Base-by-base conservation (phyloP, 2,113 vertebrate species). In the Cephalopholis sonnerati region DNA sequence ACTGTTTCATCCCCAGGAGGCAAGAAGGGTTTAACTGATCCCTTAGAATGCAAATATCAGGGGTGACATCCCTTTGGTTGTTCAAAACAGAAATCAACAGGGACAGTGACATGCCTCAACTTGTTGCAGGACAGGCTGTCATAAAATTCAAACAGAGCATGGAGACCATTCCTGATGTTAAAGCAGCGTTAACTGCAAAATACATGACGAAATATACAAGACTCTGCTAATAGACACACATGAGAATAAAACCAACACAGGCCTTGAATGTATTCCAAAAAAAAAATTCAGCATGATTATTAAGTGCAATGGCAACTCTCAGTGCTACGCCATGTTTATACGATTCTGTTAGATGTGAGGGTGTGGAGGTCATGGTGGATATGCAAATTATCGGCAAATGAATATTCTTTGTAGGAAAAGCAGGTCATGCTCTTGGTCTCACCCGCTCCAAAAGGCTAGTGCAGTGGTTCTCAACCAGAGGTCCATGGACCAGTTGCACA, bases 11-110 rank as follows among this genome's bases (percentile, higher is more conserved):
- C 81, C 85, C 90, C 85, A 86, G 75, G 83, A 74, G 85, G 87
- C 73, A 67, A 72, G 36, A 72, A 20, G 44, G 20, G 48, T 84
- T 89, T 58, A 74, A 85, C 55, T 73, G 87, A 69, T 82, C 39
- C 62, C 68, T 81, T 79, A 79, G 50, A 89, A 90, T 89, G 87
- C 79, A 90, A 86, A 78, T 90, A 82, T 86, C 46, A 65, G 25
- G 64, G 69, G 51, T 53, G 57, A 83, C 17, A 5, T 69, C 89
- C 70, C 69, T 44, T 44, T 81, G 80, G 53, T 83, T 83, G 65
- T 78, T 89, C 24, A 25, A 79, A 88, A 87, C 57, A 18, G 51
- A 89, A 71, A 86, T 80, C 39, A 70, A 63, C 71, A 74, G 83
- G 82, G 86, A 85, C 65, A 63, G 27, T 44, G 55, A 80, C 85